A percentile compares a stretch with the other conserved stretches of the same genome.
Conservation (phyloP, 64 coral and sea anemone species). For the Porites lutea region DNA sequence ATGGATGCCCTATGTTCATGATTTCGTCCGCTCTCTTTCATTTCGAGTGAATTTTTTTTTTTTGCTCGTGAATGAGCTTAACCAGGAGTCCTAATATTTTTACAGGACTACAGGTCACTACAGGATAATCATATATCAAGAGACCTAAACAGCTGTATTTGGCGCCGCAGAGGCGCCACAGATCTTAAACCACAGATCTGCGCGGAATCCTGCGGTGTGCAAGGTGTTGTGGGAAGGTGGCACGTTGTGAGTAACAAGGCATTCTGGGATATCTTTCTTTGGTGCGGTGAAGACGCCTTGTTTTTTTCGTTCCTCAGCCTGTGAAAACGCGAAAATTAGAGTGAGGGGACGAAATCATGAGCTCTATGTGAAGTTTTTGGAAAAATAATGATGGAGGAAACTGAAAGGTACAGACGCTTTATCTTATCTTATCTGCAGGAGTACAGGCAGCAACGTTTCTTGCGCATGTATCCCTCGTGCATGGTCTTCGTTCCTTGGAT, state of each 20-base stretch:
- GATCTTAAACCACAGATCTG: too few species aligned
- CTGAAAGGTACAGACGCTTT: neutral
- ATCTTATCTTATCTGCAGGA: neutral
- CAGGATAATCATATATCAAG: too few species aligned
- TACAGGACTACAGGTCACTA: too few species aligned
- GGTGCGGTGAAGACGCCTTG: conserved; percentile 33
- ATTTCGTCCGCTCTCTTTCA: too few species aligned
- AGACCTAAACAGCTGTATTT: too few species aligned
- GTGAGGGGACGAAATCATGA: neutral
- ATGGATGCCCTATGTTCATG: too few species aligned
- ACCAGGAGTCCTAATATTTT: too few species aligned
- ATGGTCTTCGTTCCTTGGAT: neutral
- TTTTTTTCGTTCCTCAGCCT: conserved; percentile 23
- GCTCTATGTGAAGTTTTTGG: neutral
- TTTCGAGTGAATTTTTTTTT: too few species aligned
- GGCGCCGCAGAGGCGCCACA: too few species aligned
- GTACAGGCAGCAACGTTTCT: neutral
- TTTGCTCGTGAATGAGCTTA: too few species aligned
- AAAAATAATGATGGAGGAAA: neutral
- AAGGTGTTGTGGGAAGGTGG: too few species aligned
- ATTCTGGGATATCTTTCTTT: conserved; percentile 27
- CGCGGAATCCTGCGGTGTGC: too few species aligned
- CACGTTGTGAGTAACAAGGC: neutral
- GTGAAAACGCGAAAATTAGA: neutral
- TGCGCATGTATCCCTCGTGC: neutral